Conservation (phyloP, 2,797 vertebrate genomes). For the Melanotaenia boesemani region DNA sequence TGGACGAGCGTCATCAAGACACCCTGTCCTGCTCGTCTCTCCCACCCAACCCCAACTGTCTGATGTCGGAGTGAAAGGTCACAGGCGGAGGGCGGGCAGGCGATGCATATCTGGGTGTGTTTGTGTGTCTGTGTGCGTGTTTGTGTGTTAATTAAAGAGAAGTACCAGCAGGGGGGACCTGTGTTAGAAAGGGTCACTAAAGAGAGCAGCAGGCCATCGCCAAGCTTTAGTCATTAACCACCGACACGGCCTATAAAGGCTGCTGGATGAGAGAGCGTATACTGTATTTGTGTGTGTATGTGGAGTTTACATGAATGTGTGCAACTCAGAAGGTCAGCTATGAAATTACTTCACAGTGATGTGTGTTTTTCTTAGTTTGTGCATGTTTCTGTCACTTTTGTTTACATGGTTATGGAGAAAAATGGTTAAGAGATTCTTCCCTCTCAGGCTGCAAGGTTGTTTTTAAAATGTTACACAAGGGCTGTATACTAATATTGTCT, state of each 20-base stretch:
- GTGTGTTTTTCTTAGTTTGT: constrained; percentile 35
- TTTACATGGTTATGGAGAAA: constrained; percentile 8
- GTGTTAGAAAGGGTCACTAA: constrained; percentile 76
- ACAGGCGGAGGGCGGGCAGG: constrained; percentile 53
- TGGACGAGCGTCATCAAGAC: constrained; percentile 40
- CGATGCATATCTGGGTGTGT: constrained; percentile 51
- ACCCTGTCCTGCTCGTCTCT: constrained; percentile 66
- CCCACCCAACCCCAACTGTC: constrained; percentile 72
- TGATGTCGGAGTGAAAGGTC: constrained; percentile 81
- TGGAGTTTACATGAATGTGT: constrained; percentile 29
- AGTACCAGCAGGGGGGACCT: constrained; percentile 72
- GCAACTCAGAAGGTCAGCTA: constrained; percentile 45
- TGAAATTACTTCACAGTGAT: constrained; percentile 50
- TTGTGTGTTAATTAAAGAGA: constrained; percentile 76
- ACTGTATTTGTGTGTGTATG: constrained; percentile 25
- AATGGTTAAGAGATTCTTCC: background rate
- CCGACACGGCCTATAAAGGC: constrained; percentile 65
- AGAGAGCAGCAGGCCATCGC: constrained; percentile 76
- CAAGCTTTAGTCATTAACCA: constrained; percentile 79
- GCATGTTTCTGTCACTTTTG: constrained; percentile 43
- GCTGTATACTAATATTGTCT: background rate
- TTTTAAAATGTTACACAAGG: background rate
- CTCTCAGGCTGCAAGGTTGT: background rate
- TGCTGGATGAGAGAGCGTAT: constrained; percentile 33
- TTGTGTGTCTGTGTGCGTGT: constrained; percentile 37